A percentile compares a stretch with the other conserved stretches of the same genome.
These are phyloP conservation scores for Uria aalge DNA, from an alignment of 2,113 vertebrate genomes.

Conservation along the genomic window DNA sequence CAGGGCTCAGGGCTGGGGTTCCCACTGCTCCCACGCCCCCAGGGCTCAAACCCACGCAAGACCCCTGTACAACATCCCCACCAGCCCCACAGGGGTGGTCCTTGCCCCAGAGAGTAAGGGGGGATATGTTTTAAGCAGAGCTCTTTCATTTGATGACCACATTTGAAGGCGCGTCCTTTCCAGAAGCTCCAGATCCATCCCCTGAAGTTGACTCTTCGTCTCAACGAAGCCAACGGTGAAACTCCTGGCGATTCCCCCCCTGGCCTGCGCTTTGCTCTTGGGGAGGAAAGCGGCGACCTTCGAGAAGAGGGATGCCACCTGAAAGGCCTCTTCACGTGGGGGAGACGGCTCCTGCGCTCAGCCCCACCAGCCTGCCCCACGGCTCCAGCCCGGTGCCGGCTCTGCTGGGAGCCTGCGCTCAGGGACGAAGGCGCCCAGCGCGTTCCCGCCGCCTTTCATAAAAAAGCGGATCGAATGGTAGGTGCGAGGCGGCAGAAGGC, in stretches of 20 bases:
- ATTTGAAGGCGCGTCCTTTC: background rate
- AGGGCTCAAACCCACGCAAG: background rate
- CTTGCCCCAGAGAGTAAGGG: too few relatives aligned
- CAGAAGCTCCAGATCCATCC: background rate
- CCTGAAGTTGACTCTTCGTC: background rate
- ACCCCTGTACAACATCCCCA: background rate
- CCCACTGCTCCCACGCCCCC: background rate
- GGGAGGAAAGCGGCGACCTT: background rate
- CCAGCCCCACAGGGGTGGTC: accelerated
- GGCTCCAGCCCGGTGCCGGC: background rate
- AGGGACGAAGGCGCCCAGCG: background rate
- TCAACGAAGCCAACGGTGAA: background rate
- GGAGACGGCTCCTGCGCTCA: background rate
- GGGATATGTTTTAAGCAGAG: accelerated
- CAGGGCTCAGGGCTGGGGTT: background rate
- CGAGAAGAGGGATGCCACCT: too few relatives aligned
- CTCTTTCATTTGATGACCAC: accelerated
- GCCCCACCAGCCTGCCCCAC: background rate
- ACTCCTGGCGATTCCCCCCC: background rate
- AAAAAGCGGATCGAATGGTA: background rate
- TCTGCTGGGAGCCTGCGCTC: background rate
- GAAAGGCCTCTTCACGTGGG: background rate
- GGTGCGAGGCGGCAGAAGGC: background rate
- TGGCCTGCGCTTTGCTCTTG: background rate
- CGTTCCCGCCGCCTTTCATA: accelerated